phyloP scores from a whole-genome alignment of 1,140 invertebrate genomes.

The Drosophila sulfurigaster region DNA sequence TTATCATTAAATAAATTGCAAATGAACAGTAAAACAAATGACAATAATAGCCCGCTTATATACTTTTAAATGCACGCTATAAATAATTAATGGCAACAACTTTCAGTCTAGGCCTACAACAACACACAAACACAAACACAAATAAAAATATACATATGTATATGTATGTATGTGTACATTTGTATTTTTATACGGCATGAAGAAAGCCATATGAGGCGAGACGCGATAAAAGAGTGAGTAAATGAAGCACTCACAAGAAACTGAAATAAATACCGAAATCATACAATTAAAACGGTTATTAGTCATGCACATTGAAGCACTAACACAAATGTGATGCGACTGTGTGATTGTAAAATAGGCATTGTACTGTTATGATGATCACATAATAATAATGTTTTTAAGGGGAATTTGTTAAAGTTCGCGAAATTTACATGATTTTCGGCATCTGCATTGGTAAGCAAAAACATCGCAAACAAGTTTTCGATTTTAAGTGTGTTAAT shows the following conservation, averaged over 20 bases:
- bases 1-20: conserved; percentile 39
- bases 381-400: conserved; percentile 30
- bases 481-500: conserved; percentile 42
- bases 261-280: conserved; percentile 21
- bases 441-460: background rate
- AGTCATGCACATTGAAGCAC: conserved; percentile 47
- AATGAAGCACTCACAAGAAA: background rate
- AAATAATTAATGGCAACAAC: conserved; percentile 16
- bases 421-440: conserved; percentile 38
- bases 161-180: background rate
- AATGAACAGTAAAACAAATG: background rate
- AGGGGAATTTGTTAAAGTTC: conserved; percentile 27
- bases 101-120: conserved; percentile 17
- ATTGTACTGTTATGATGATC: conserved; percentile 25
- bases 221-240: conserved; percentile 44
- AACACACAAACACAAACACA: background rate
- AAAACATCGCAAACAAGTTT: conserved; percentile 38
- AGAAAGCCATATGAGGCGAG: conserved; percentile 33
- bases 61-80: background rate
- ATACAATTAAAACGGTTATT: conserved; percentile 53
- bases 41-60: conserved; percentile 1
- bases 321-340: too few species aligned
- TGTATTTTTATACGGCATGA: background rate
- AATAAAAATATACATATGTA: background rate
- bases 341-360: background rate